Conservation (phyloP, 2,888 invertebrate genomes). For the Oxytorus armatus region DNA sequence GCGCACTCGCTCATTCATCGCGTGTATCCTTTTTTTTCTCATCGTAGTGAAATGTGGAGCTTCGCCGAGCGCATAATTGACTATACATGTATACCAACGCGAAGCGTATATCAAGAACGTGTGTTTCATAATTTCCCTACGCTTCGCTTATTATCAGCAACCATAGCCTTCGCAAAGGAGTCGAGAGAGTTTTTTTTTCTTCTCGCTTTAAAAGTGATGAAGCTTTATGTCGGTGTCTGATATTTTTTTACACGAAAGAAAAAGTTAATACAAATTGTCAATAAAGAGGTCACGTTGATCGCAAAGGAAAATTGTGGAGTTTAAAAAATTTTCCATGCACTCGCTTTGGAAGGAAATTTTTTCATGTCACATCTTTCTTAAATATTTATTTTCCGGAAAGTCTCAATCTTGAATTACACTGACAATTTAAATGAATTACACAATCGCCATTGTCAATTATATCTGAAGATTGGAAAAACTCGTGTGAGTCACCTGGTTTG, state of each 20-base stretch:
- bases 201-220: constrained; percentile 7
- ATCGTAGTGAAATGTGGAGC: constrained; percentile 39
- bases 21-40: constrained; percentile 28
- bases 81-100: constrained; percentile 49
- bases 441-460: no score
- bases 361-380: no score
- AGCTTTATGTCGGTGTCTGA: not conserved
- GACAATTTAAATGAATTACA: no score
- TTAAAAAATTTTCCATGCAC: not conserved
- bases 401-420: no score
- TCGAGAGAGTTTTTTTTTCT: constrained; percentile 12
- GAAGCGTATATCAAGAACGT: constrained; percentile 39
- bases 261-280: not conserved
- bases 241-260: not conserved
- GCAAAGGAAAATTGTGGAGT: not conserved
- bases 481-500: no score
- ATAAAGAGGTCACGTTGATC: constrained; percentile 9
- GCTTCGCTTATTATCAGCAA: constrained; percentile 53
- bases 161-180: constrained; percentile 25
- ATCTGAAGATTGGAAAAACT: no score
- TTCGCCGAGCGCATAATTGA: constrained; percentile 62
- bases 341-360: no score
- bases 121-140: constrained; percentile 62
- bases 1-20: constrained; percentile 12
- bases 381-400: no score